phyloP scores from a whole-genome alignment of 2,797 vertebrate species.

The Bothrops alternatus region DNA sequence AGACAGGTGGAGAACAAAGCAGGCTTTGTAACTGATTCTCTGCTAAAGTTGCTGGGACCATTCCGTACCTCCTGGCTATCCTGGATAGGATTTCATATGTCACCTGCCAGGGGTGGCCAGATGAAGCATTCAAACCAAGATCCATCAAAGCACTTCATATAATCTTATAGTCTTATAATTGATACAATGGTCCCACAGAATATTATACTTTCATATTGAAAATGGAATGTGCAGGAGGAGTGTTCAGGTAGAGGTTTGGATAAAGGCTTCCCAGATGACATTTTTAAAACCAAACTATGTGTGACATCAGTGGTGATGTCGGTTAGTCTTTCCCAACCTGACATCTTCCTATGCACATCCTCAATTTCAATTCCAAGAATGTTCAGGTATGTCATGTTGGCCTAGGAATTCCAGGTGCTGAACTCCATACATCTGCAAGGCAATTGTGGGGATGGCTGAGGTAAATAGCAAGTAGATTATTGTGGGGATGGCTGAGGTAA shows the following conservation, averaged over 20 bases:
- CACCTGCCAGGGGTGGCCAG: background rate
- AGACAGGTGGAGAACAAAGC: conserved; percentile 74
- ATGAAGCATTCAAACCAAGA: background rate
- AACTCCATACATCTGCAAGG: background rate
- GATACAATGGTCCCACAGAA: background rate
- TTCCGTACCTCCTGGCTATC: background rate
- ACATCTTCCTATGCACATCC: background rate
- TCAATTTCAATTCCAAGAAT: background rate
- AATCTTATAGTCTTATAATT: background rate
- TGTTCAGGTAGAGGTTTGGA: background rate
- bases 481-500: background rate
- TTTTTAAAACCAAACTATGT: background rate
- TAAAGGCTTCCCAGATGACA: background rate
- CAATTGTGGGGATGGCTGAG: background rate
- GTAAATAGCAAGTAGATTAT: background rate
- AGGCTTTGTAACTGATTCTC: background rate
- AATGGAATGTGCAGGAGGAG: background rate
- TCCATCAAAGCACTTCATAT: background rate
- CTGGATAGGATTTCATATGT: background rate
- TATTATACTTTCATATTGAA: background rate
- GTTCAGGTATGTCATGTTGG: background rate
- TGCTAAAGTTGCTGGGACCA: background rate
- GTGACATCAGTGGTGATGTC: background rate
- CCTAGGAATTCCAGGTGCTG: background rate
- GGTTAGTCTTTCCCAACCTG: background rate